Evolutionary conservation across 1,140 invertebrate genomes (phyloP), one percentile per base, ranked within the genome.

Genomic region (Meteorus sp.): DNA sequence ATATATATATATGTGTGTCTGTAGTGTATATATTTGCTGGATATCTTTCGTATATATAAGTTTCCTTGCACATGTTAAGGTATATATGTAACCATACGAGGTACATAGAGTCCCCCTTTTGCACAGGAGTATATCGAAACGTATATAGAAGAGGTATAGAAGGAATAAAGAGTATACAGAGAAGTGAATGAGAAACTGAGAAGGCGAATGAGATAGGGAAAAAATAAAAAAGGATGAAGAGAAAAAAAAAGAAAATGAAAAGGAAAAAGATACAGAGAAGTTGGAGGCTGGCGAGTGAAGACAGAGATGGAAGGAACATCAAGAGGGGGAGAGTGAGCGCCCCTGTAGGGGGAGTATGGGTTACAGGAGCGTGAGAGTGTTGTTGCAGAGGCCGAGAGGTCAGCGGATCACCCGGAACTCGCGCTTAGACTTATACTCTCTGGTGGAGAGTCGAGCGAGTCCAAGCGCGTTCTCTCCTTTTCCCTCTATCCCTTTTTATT

Each of bases 291-390:
- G 20, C 37, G 56, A 52, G 50, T 11, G 29, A 22, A 33, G 27
- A 33, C n/a, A 19, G 27, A 43, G 51, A 51, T 35, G 20, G 39
- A 27, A 37, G 19, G 33, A 35, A 54, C 35, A 69, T 50, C 56
- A 65, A 64, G 64, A 51, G 62, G 69, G 66, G 59, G 63, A 62
- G 65, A 70, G 47, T 25, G 48, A 47, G 54, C 53, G 67, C 65
- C 70, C 71, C 70, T 66, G 71, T 68, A 73, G 74, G 71, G 75
- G 77, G 77, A 78, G 78, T 80, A 76, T 80, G 77, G 78, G 78
- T 80, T 80, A 80, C 78, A 79, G 77, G 76, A 80, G 78, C 78
- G 78, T 80, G 78, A 80, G 78, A 80, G 76, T 80, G 76, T 78
- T 78, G 76, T 78, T 76, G 78, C 75, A 78, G 76, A 78, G 76